Evolutionary conservation across 1,140 invertebrate species (phyloP), one percentile per base, ranked within the genome.

Genomic region (Lycorma delicatula): DNA sequence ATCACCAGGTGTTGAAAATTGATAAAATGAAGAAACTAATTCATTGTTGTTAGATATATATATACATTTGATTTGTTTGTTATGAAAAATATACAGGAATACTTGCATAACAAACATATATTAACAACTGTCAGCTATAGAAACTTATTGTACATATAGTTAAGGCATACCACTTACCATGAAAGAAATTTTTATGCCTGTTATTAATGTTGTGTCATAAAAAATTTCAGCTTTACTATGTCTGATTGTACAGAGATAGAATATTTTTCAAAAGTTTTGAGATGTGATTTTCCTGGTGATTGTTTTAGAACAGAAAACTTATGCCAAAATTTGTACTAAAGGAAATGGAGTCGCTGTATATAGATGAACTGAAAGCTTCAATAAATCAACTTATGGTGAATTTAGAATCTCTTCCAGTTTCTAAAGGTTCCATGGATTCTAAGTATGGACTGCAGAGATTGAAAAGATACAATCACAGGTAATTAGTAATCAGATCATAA

Each of bases 321-420:
- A 96, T 98, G 88, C 97, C 97, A 60, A 96, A 93, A 76, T 99
- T 99, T 81, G 93, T 99, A 52, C 80, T 99, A 51, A 99, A 99
- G 82, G 97, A 99, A 77, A 99, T 99, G 97, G 97, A 99, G 77
- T 94, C 91, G 46, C 82, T 99, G 67, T 99, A 98, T 77, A 89
- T 98, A 62, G 97, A 99, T 79, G 97, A 99, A 75, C 78, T 97
- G 60, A 95, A 97, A 74, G 87, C 93, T 60, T 95, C 93, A 60
- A 98, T 99, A 73, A 99, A 97, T 76, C 79, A 94, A 59, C 79
- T 99, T 64, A 99, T 99, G 92, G 91, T 91, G 51, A 99, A 99
- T 81, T 79, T 99, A 70, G 97, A 99, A 79, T 97, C 93, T 57
- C 81, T 99, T 58, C 97, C 97, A 29, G 96, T 99, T 51, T 96